A percentile compares a stretch with the other conserved stretches of the same genome.
phyloP scores from a whole-genome alignment of 2,113 vertebrate genomes.

The Hipposideros armiger region DNA sequence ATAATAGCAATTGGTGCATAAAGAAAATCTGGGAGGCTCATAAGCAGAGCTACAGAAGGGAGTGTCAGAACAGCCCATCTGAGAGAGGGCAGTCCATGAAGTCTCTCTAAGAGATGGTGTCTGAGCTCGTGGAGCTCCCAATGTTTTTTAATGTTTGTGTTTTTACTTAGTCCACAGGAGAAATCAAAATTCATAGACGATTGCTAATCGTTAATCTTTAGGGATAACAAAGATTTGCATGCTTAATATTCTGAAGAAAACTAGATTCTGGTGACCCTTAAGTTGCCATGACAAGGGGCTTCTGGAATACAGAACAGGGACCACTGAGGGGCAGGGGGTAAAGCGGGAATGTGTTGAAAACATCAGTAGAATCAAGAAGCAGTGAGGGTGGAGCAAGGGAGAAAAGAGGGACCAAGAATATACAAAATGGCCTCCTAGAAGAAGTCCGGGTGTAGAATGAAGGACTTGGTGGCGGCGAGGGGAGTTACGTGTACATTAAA shows the following conservation, averaged over 20 bases:
- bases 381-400: rapidly evolving
- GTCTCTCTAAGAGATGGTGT: rapidly evolving
- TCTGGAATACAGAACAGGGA: background rate
- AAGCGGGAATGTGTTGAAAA: background rate
- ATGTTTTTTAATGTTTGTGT: background rate
- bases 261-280: background rate
- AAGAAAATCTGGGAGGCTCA: background rate
- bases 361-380: background rate
- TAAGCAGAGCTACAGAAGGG: background rate
- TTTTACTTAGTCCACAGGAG: background rate
- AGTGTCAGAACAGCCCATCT: rapidly evolving
- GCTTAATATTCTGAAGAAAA: background rate
- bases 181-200: background rate
- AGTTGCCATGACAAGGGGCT: background rate
- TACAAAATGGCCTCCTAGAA: rapidly evolving
- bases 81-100: rapidly evolving
- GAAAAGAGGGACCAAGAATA: too few species aligned
- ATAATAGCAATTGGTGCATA: background rate
- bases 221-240: background rate
- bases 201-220: background rate
- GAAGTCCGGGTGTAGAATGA: rapidly evolving
- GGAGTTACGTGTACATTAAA: background rate
- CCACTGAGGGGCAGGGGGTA: rapidly evolving
- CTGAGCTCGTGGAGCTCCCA: background rate
- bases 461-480: background rate